These are phyloP conservation scores for Styela clava DNA, from an alignment of 23 tunicate species.

Conservation along the genomic window DNA sequence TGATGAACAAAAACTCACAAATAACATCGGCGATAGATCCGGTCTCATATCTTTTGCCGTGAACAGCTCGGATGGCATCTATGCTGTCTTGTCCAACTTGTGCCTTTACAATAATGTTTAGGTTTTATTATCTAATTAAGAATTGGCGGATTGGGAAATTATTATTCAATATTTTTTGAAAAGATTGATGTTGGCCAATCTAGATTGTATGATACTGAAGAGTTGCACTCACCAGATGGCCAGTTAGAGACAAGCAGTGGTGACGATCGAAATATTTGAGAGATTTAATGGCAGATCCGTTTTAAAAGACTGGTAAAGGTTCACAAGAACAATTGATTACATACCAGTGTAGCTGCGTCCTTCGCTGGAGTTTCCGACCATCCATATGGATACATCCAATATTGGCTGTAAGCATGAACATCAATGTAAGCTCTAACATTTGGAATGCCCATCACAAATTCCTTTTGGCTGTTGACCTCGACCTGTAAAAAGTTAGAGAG, in stretches of 20 bases:
- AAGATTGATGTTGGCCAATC: too few species aligned
- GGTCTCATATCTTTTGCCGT: conserved; percentile 36
- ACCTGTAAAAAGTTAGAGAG: conserved; percentile 36
- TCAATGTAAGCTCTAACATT: conserved; percentile 77
- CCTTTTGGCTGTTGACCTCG: conserved; percentile 29
- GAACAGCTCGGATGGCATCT: conserved; percentile 50
- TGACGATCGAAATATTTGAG: too few species aligned
- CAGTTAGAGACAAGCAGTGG: too few species aligned
- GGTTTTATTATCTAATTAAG: not conserved
- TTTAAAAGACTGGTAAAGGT: too few species aligned
- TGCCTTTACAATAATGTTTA: conserved; percentile 10
- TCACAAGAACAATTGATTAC: too few species aligned
- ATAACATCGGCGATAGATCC: conserved; percentile 72
- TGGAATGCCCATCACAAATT: conserved; percentile 32
- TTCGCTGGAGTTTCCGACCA: not conserved
- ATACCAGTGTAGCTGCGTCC: too few species aligned
- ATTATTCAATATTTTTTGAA: too few species aligned
- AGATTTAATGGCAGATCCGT: too few species aligned
- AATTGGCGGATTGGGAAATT: too few species aligned
- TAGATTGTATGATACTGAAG: too few species aligned
- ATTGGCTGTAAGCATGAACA: conserved; percentile 89
- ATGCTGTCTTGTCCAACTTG: conserved; percentile 56
- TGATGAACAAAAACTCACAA: conserved; percentile 73
- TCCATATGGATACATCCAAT: conserved; percentile 91
- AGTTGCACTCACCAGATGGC: too few species aligned